Percentiles rank a stretch among this genome's conserved stretches.
phyloP scores from a whole-genome alignment of 2,113 vertebrate genomes.

The Hymenochirus boettgeri region DNA sequence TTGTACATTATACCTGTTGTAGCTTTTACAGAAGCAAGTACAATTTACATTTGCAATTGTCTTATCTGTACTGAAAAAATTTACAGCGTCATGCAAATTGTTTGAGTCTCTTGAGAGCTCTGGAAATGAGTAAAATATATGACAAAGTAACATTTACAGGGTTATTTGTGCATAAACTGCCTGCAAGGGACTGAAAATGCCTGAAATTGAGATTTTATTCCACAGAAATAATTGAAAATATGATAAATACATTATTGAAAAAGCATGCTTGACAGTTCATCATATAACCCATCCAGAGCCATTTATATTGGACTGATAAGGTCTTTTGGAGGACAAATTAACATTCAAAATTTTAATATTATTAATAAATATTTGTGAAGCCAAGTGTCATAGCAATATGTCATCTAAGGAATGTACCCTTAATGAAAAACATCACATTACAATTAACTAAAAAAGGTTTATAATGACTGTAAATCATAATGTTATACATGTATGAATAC shows the following conservation, averaged over 20 bases:
- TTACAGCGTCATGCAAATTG: not conserved
- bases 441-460: too few species aligned
- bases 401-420: too few species aligned
- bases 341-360: not conserved
- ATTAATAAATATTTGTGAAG: not conserved
- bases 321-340: not conserved
- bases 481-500: too few species aligned
- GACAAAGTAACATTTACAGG: not conserved
- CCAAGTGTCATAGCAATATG: too few species aligned
- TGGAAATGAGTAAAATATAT: not conserved
- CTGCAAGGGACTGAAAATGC: not conserved
- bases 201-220: not conserved
- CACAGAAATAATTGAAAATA: not conserved
- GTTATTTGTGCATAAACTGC: slow-evolving; percentile 1
- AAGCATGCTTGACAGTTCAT: not conserved
- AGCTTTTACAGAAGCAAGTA: not conserved
- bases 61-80: not conserved
- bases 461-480: too few species aligned
- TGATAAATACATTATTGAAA: not conserved
- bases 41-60: not conserved
- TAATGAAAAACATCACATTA: too few species aligned
- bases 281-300: not conserved
- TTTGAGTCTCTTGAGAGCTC: not conserved
- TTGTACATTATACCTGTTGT: too few species aligned
- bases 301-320: not conserved